These are phyloP conservation scores for Brachyhypopomus gauderio DNA, from an alignment of 2,113 vertebrate species.

Conservation along the genomic window DNA sequence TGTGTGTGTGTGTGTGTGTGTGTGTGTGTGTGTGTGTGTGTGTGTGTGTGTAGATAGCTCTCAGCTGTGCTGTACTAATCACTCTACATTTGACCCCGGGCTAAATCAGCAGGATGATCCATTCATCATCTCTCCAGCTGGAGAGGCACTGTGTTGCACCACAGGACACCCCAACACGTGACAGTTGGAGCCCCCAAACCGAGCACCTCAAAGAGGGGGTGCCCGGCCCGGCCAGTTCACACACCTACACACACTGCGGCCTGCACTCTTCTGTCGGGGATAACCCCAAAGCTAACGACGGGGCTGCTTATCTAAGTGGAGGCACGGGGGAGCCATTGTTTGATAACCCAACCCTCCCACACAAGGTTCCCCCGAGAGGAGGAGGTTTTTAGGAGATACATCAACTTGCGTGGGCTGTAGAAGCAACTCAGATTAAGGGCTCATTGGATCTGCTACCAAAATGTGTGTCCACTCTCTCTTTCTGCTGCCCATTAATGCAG, in stretches of 20 bases:
- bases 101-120: slow-evolving; percentile 51
- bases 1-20: not conserved
- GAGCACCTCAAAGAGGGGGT: slow-evolving; percentile 19
- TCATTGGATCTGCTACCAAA: slow-evolving; percentile 4
- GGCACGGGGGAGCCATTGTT: slow-evolving; percentile 37
- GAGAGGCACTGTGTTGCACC: slow-evolving; percentile 57
- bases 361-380: not conserved
- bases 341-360: slow-evolving; percentile 37
- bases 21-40: slow-evolving; percentile 8
- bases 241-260: slow-evolving; percentile 39
- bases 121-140: slow-evolving; percentile 58
- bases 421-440: slow-evolving; percentile 37
- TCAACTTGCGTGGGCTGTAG: slow-evolving; percentile 12
- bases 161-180: slow-evolving; percentile 47
- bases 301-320: slow-evolving; percentile 37
- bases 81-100: slow-evolving; percentile 56
- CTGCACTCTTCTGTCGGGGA: slow-evolving; percentile 21
- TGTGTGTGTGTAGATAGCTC: slow-evolving; percentile 42
- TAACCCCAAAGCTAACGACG: slow-evolving; percentile 19
- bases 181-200: slow-evolving; percentile 56
- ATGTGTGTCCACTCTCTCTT: slow-evolving; percentile 17
- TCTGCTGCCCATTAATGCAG: slow-evolving; percentile 32
- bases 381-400: slow-evolving; percentile 18
- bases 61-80: slow-evolving; percentile 57
- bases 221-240: slow-evolving; percentile 13